Percentiles rank a stretch among this genome's conserved stretches.
Conservation (phyloP, 2,113 vertebrate genomes). For the Neogobius melanostomus region DNA sequence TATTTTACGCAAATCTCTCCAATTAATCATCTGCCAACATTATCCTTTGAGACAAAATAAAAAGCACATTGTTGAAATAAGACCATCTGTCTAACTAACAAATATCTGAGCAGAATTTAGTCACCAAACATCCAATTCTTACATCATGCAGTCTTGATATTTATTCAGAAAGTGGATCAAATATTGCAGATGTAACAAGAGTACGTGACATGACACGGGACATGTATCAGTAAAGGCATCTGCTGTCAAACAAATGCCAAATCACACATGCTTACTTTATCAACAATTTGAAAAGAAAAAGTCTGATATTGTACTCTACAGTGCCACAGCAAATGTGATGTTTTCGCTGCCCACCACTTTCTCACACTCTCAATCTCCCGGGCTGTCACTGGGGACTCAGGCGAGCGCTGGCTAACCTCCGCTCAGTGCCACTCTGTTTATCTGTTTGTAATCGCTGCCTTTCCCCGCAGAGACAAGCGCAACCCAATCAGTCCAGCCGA, state of each 20-base stretch:
- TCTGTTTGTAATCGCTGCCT: constrained; percentile 69
- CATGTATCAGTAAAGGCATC: background rate
- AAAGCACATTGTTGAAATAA: background rate
- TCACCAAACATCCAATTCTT: background rate
- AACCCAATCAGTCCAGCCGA: constrained; percentile 67
- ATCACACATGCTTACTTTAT: background rate
- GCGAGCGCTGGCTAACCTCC: constrained; percentile 49
- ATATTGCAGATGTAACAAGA: too few relatives aligned
- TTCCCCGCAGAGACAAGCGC: constrained; percentile 64
- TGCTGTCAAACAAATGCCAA: background rate
- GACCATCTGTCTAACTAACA: background rate
- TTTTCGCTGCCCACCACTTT: constrained; percentile 56
- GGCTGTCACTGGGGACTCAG: constrained; percentile 57
- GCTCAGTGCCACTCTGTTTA: constrained; percentile 66
- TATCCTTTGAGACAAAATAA: background rate
- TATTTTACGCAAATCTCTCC: background rate
- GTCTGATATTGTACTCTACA: background rate
- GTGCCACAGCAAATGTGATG: constrained; percentile 29
- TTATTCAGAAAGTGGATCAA: background rate
- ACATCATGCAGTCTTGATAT: background rate
- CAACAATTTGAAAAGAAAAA: background rate
- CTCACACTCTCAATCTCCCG: constrained; percentile 60
- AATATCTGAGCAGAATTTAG: background rate
- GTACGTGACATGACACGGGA: too few relatives aligned
- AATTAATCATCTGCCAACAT: background rate